phyloP scores from a whole-genome alignment of 2,113 vertebrate species.

The Myiozetetes cayanensis region DNA sequence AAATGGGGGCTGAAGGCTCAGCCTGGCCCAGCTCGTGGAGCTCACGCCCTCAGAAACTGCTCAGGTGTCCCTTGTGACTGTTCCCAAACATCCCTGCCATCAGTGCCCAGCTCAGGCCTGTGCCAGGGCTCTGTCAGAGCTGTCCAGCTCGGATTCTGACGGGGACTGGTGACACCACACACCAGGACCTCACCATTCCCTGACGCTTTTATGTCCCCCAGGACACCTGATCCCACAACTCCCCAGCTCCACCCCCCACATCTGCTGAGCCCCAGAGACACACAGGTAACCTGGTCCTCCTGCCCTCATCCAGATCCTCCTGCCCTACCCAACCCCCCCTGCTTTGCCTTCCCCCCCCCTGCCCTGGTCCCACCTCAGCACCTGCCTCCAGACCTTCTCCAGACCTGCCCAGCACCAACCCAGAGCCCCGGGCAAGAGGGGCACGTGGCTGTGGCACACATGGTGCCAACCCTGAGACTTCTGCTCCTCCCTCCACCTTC shows the following conservation, averaged over 20 bases:
- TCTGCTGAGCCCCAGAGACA: background rate
- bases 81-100: background rate
- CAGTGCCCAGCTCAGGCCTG: background rate
- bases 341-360: background rate
- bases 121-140: background rate
- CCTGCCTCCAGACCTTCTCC: background rate
- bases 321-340: background rate
- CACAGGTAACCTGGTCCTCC: accelerated
- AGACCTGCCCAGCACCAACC: background rate
- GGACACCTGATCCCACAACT: background rate
- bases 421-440: accelerated
- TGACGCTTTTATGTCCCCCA: background rate
- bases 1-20: background rate
- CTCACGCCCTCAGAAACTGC: background rate
- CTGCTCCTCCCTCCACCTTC: background rate
- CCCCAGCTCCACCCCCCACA: accelerated
- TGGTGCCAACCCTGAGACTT: accelerated
- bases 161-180: too few relatives aligned
- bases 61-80: too few relatives aligned
- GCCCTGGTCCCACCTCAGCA: background rate
- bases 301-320: background rate
- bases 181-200: accelerated
- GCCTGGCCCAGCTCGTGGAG: background rate
- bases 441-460: accelerated
- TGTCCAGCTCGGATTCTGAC: accelerated